Conservation (phyloP, 2,113 vertebrate species). For the Toxostoma redivivum region DNA sequence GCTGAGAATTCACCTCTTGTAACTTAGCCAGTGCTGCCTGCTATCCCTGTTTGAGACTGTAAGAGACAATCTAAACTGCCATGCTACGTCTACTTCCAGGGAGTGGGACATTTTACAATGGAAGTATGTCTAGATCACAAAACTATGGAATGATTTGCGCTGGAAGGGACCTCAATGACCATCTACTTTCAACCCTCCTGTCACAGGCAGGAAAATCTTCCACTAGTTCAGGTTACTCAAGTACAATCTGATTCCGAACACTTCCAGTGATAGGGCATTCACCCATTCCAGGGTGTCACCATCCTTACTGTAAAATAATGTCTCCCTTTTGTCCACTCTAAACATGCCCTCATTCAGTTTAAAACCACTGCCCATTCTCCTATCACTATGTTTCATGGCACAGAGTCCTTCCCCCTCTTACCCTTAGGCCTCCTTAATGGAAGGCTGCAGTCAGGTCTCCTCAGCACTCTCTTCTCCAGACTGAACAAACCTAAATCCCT, state of each 20-base stretch:
- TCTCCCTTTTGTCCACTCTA: not conserved
- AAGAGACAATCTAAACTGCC: not conserved
- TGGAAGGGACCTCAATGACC: not conserved
- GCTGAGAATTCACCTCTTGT: not conserved
- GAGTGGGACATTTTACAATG: not conserved
- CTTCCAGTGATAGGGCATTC: not conserved
- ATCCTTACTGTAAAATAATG: fast-evolving
- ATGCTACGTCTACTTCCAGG: not conserved
- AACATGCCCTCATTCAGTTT: not conserved
- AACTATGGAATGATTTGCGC: not conserved
- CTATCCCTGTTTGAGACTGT: not conserved
- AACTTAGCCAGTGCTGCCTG: not conserved
- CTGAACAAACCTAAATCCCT: not conserved
- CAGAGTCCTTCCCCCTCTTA: not conserved
- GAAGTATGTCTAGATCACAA: not conserved
- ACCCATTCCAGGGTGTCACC: not conserved
- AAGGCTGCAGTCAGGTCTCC: fast-evolving
- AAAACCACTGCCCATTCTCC: not conserved
- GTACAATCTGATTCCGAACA: not conserved
- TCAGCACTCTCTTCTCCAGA: not conserved
- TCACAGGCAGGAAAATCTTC: not conserved
- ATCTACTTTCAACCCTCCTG: not conserved
- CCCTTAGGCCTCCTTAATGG: not conserved
- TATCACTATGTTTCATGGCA: not conserved
- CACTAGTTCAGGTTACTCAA: not conserved